Percentiles rank a stretch among this genome's conserved stretches.
Evolutionary conservation across 2,113 vertebrate species (phyloP).

Genomic region (Cynoglossus semilaevis): DNA sequence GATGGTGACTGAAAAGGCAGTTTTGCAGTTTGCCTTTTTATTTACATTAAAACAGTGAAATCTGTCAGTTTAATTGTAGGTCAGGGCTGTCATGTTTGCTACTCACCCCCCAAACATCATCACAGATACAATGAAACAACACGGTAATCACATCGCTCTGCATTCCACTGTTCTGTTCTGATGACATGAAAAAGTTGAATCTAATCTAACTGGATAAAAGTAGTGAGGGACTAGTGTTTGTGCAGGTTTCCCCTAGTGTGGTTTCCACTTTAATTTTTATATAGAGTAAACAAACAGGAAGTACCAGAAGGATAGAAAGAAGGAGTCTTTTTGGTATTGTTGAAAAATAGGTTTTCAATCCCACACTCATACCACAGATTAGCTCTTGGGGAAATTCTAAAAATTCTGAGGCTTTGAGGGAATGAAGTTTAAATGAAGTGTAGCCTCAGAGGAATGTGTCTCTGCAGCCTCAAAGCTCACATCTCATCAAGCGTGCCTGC

Average conservation of each 20-base stretch:
- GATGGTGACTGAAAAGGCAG: too few relatives aligned
- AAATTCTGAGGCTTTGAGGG: constrained; percentile 6
- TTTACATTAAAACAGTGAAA: too few relatives aligned
- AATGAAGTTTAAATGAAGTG: constrained; percentile 7
- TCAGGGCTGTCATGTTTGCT: too few relatives aligned
- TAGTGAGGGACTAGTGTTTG: too few relatives aligned
- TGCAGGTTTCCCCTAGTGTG: not conserved
- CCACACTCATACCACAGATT: constrained; percentile 14
- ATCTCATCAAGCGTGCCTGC: constrained; percentile 6
- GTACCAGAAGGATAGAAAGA: not conserved
- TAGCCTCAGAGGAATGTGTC: constrained; percentile 24
- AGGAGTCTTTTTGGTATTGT: not conserved
- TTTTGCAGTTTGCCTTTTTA: too few relatives aligned
- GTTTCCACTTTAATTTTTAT: not conserved
- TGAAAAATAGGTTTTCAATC: constrained; percentile 1
- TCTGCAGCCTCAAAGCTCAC: not conserved
- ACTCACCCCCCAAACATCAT: too few relatives aligned
- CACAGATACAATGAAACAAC: too few relatives aligned
- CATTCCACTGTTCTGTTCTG: too few relatives aligned
- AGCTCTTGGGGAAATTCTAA: constrained; percentile 11
- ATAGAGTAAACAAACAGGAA: not conserved
- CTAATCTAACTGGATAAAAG: not conserved
- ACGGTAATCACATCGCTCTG: too few relatives aligned
- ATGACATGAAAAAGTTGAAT: too few relatives aligned
- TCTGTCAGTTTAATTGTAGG: too few relatives aligned